Conservation (phyloP, 2,113 vertebrate genomes). For the Vulpes vulpes region DNA sequence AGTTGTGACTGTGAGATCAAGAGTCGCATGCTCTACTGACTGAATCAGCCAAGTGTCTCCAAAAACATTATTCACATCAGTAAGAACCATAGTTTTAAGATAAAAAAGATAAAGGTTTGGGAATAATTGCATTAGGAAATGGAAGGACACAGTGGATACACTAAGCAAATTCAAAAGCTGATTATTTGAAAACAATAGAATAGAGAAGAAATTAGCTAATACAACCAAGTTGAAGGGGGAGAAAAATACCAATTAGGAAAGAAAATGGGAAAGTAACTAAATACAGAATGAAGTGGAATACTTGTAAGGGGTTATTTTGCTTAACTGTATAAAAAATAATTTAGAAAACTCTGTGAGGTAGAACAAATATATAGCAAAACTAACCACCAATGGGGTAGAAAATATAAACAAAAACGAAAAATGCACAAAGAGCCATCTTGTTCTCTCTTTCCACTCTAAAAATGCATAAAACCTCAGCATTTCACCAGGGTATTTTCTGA, state of each 20-base stretch:
- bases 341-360: conserved; percentile 1
- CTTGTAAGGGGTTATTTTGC: neutral
- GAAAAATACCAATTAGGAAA: neutral
- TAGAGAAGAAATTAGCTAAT: neutral
- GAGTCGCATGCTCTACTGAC: neutral
- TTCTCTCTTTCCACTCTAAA: neutral
- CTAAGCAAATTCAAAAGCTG: neutral
- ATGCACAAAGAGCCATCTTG: neutral
- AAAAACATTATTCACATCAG: conserved; percentile 35
- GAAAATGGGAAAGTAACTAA: conserved; percentile 4
- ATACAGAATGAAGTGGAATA: neutral
- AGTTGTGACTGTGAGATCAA: neutral
- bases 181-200: conserved; percentile 44
- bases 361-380: neutral
- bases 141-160: neutral
- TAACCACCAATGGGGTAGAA: conserved; percentile 27
- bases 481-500: conserved; percentile 20
- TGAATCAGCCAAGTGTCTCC: neutral
- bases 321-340: conserved; percentile 10
- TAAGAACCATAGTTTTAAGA: conserved; percentile 14
- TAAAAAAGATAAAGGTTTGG: neutral
- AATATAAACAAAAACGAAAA: neutral
- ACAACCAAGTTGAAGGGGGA: neutral
- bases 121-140: conserved; percentile 37
- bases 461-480: neutral